Evolutionary conservation across 2,797 vertebrate species (phyloP), one percentile per base, ranked within the genome.

Genomic region (Lepus townsendii): DNA sequence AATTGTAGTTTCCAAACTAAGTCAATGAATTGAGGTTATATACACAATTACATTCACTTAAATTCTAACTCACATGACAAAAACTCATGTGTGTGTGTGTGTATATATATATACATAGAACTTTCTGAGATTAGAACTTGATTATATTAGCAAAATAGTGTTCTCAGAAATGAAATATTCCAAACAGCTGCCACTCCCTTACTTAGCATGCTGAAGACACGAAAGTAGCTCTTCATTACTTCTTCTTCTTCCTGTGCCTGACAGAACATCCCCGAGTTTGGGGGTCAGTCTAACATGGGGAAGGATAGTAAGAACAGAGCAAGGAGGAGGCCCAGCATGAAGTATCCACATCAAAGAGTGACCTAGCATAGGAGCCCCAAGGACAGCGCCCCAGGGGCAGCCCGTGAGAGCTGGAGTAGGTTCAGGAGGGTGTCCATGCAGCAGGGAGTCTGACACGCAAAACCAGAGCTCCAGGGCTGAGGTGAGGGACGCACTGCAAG

Each of bases 1-100:
- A 32, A 27, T 24, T 91, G 80, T 38, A 89, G 7, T n/a, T 88
- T 87, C 52, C 72, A 75, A 50, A 83, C 26, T 50, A 85, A 93
- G 80, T 7, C 30, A 78, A 7, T 66, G 62, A 85, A 32, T 3
- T 32, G 5, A 42, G 4, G 11, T 30, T 26, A 62, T 7, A 32
- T 5, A 52, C 1, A 19, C 12, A 20, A 85, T 1, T 38, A 26
- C n/a, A 38, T 24, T 84, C 35, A 19, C 16, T 80, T 42, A 27
- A 89, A 35, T 12, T 66, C 27, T 30, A 32, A 80, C 42, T 85
- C 82, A 84, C 71, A 42, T 52, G 20, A 50, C 68, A 82, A 92
- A 77, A 77, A 75, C 16, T 13, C 69, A 85, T 50, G 9, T 47
- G 42, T 9, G 7, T 42, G 38, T 42, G 7, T 42, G 38, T 42